phyloP scores from a whole-genome alignment of 2,797 vertebrate genomes.

The Limosa lapponica region DNA sequence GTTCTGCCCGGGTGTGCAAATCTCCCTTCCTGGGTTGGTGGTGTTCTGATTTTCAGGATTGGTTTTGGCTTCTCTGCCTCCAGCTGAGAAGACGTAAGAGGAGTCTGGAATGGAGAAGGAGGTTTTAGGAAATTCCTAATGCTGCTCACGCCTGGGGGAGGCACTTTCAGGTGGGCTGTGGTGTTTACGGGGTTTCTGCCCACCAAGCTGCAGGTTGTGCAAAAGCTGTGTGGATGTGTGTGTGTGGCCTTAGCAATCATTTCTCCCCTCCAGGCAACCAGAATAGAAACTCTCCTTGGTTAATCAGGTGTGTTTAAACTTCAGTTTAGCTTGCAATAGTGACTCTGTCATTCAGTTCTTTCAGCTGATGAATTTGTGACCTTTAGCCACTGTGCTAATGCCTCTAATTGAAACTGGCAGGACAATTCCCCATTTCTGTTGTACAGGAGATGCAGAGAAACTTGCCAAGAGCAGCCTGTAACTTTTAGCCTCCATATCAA shows the following conservation, averaged over 20 bases:
- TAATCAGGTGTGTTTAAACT: slow-evolving; percentile 3
- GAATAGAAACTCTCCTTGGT: not conserved
- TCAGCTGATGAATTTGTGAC: slow-evolving; percentile 28
- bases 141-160: rapidly evolving
- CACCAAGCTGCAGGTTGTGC: not conserved
- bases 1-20: not conserved
- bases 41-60: not conserved
- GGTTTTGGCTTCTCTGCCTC: not conserved
- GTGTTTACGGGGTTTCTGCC: not conserved
- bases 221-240: not conserved
- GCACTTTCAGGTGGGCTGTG: not conserved
- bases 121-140: not conserved
- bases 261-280: not conserved
- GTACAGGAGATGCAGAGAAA: not conserved
- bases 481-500: not conserved
- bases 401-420: slow-evolving; percentile 37
- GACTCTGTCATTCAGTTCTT: not conserved
- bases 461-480: not conserved
- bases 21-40: not conserved
- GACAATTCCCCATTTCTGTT: not conserved
- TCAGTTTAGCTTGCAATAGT: not conserved
- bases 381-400: not conserved
- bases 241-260: not conserved
- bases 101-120: not conserved
- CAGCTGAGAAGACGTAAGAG: not conserved